phyloP scores from a whole-genome alignment of 2,888 invertebrate genomes.

The Hyposoter didymator region DNA sequence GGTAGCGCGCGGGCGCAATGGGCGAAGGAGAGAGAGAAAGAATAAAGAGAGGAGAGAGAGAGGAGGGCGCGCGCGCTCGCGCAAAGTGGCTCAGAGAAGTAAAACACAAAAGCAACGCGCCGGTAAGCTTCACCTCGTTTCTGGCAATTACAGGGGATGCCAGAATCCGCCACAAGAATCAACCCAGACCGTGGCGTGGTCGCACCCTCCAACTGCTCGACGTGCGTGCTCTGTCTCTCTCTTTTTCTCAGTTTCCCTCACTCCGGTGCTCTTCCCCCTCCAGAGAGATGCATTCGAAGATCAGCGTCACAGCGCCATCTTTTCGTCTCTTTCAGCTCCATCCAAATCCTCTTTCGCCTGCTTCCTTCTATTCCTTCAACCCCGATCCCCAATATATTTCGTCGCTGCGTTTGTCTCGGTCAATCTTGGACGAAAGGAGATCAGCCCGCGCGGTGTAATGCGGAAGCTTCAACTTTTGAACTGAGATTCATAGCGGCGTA shows the following conservation, averaged over 20 bases:
- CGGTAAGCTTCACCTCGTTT: conserved; percentile 82
- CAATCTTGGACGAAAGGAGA: conserved; percentile 27
- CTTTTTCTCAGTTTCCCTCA: conserved; percentile 29
- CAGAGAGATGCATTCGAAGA: conserved; percentile 7
- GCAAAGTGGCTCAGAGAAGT: conserved; percentile 57
- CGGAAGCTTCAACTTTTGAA: conserved; percentile 69
- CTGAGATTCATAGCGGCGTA: conserved; percentile 55
- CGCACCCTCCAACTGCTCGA: conserved; percentile 69
- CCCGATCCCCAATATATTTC: neutral
- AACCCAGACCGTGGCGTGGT: conserved; percentile 75
- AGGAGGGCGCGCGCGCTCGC: conserved; percentile 39
- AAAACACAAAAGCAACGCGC: conserved; percentile 66
- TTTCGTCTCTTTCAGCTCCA: conserved; percentile 24
- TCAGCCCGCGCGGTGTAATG: conserved; percentile 57
- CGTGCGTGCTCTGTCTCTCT: conserved; percentile 64
- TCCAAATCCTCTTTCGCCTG: neutral
- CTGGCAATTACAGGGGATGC: conserved; percentile 83
- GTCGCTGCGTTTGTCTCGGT: conserved; percentile 1
- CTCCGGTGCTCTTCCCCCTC: conserved; percentile 37
- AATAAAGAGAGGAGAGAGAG: conserved; percentile 33
- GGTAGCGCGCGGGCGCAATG: conserved; percentile 40
- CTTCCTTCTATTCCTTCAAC: neutral
- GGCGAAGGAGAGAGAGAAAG: conserved; percentile 27
- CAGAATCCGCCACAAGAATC: conserved; percentile 83
- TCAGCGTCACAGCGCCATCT: conserved; percentile 46